Evolutionary conservation across 2,797 vertebrate species (phyloP), one percentile per base, ranked within the genome.

Genomic region (Limnodromus scolopaceus): DNA sequence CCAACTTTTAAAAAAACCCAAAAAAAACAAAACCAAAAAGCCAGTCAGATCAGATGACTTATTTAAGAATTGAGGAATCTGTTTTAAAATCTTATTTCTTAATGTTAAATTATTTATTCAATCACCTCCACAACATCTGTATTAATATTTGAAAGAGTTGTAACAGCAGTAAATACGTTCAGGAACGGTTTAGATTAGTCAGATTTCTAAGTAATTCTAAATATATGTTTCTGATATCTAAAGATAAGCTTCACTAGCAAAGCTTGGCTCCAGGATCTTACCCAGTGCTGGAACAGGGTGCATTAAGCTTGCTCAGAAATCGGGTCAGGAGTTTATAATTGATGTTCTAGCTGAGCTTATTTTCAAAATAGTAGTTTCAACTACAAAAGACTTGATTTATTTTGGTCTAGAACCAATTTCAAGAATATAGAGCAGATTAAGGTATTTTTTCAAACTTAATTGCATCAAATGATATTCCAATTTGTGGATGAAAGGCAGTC

Each of bases 361-460:
- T 94, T 93, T 95, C 76, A 82, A 81, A 91, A 28, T 63, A 55
- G 46, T 69, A 54, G 28, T 81, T 95, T 84, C 76, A 81, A 4
- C 82, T 86, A 72, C 41, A 76, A 70, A 92, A 74, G 16, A 25
- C 58, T 84, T 95, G 64, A 69, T 86, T 96, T 92, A 80, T 83
- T 95, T 94, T 93, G 41, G 16, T 93, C 34, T 83, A 90, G 86
- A 84, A 80, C 51, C 55, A 89, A n/a, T 95, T 86, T 75, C 32
- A 85, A 94, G 80, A 87, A 71, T 77, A 48, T 86, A 46, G 30
- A 92, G 49, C 49, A 88, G 72, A 86, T 87, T 54, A 78, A 84
- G 34, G 68, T 27, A 94, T 92, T 96, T 88, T 77, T 93, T 94
- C 74, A 88, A 87, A 78, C 28, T 53, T 93, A 92, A 94, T 90